These are phyloP conservation scores for Gobius niger DNA, from an alignment of 2,113 vertebrate species.

Conservation along the genomic window DNA sequence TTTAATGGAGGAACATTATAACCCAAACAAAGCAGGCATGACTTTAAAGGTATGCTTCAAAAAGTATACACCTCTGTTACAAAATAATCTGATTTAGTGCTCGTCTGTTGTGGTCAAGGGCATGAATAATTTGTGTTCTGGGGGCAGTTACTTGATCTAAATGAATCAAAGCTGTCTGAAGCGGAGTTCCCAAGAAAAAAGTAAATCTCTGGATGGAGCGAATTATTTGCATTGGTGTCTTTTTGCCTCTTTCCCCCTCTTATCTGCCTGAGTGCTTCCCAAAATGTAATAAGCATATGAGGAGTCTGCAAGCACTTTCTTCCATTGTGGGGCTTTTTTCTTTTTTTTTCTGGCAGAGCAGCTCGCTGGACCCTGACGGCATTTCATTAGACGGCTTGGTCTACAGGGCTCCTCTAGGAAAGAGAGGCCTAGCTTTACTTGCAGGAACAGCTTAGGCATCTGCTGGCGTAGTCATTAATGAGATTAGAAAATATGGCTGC, in stretches of 20 bases:
- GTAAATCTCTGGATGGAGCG: constrained; percentile 36
- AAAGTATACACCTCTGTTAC: neutral
- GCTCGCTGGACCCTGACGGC: constrained; percentile 69
- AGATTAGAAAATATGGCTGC: constrained; percentile 41
- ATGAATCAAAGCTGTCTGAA: constrained; percentile 47
- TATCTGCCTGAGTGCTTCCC: constrained; percentile 53
- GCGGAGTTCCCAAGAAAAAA: constrained; percentile 15
- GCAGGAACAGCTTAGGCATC: constrained; percentile 28
- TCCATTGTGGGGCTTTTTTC: constrained; percentile 56
- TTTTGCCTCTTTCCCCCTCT: constrained; percentile 20
- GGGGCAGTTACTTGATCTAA: constrained; percentile 31
- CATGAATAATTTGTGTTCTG: constrained; percentile 11
- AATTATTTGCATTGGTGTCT: constrained; percentile 46
- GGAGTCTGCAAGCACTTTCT: constrained; percentile 51
- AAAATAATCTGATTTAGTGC: neutral
- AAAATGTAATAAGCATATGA: constrained; percentile 59
- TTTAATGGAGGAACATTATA: too few relatives aligned
- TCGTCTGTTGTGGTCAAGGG: neutral
- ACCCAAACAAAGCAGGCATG: too few relatives aligned
- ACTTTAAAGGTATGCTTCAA: neutral
- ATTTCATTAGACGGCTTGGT: constrained; percentile 68
- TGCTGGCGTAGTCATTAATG: constrained; percentile 56
- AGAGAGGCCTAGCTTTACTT: constrained; percentile 48
- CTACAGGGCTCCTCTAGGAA: constrained; percentile 53
- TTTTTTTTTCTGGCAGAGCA: constrained; percentile 63